Evolutionary conservation across 2,797 vertebrate species (phyloP).

Genomic region (Amphiprion clarkii): DNA sequence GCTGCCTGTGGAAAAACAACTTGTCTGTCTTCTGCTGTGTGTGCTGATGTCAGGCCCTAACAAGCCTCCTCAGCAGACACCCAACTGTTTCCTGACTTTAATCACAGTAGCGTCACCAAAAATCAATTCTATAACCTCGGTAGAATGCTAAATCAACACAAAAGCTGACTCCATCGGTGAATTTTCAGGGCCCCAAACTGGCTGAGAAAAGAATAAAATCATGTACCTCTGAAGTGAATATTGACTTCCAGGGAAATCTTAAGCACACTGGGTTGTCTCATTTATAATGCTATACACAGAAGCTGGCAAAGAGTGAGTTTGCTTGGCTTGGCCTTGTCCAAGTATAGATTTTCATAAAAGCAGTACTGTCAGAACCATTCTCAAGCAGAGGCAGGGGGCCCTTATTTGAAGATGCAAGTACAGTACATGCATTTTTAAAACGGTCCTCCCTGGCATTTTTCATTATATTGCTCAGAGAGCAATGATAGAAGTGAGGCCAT

Average conservation of each 20-base stretch:
- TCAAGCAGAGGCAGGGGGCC: conserved; percentile 35
- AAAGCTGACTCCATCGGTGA: conserved; percentile 33
- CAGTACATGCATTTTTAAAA: conserved; percentile 73
- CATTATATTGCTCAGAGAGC: conserved; percentile 50
- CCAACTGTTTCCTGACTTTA: conserved; percentile 67
- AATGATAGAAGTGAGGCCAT: conserved; percentile 43
- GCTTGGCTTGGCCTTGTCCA: conserved; percentile 53
- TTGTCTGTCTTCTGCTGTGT: conserved; percentile 50
- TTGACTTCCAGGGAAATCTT: conserved; percentile 49
- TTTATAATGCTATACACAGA: conserved; percentile 40
- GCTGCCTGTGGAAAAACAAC: conserved; percentile 59
- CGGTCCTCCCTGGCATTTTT: conserved; percentile 43
- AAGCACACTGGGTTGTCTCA: conserved; percentile 33
- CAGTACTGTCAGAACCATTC: conserved; percentile 46
- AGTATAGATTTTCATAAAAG: conserved; percentile 64
- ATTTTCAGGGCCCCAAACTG: conserved; percentile 11
- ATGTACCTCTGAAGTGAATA: conserved; percentile 38
- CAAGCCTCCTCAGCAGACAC: conserved; percentile 63
- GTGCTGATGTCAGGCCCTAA: conserved; percentile 46
- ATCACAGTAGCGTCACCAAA: conserved; percentile 63
- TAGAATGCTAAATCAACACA: conserved; percentile 69
- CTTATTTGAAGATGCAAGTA: conserved; percentile 60
- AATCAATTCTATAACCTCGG: conserved; percentile 76
- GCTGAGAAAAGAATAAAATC: conserved; percentile 32
- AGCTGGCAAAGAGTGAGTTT: conserved; percentile 34